Evolutionary conservation across 2,113 vertebrate species (phyloP).

Genomic region (Dromiciops gliroides): DNA sequence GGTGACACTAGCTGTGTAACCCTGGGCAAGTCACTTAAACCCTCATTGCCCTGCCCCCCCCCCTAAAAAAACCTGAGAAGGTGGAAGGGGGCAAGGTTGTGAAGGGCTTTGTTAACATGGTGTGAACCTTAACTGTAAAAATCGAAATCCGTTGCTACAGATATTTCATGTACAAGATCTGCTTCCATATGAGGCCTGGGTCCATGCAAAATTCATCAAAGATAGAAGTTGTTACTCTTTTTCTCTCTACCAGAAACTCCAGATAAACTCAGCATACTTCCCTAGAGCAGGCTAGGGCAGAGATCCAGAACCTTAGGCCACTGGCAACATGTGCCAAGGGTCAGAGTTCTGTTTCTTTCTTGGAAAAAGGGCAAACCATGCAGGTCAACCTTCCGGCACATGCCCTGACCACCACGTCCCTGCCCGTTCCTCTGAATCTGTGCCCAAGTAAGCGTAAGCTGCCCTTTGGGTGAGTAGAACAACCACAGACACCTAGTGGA

Average conservation of each 20-base stretch:
- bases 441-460: conserved; percentile 2
- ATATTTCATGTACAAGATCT: background rate
- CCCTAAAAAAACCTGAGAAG: background rate
- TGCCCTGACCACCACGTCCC: conserved; percentile 25
- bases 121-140: background rate
- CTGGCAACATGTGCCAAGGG: conserved; percentile 50
- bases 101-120: background rate
- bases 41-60: background rate
- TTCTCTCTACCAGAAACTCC: conserved; percentile 8
- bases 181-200: conserved; percentile 4
- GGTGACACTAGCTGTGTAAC: background rate
- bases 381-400: background rate
- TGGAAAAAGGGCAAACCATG: conserved; percentile 27
- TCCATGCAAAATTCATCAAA: background rate
- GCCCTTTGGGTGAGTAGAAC: background rate
- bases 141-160: background rate
- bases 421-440: background rate
- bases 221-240: background rate
- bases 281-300: conserved; percentile 8
- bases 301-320: background rate
- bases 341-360: conserved; percentile 39
- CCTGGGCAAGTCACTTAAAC: background rate
- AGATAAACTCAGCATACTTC: background rate
- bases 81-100: background rate
- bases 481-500: conserved; percentile 13